These are phyloP conservation scores for Palythoa grandis DNA, from an alignment of 92 coral and sea anemone genomes.

Conservation along the genomic window DNA sequence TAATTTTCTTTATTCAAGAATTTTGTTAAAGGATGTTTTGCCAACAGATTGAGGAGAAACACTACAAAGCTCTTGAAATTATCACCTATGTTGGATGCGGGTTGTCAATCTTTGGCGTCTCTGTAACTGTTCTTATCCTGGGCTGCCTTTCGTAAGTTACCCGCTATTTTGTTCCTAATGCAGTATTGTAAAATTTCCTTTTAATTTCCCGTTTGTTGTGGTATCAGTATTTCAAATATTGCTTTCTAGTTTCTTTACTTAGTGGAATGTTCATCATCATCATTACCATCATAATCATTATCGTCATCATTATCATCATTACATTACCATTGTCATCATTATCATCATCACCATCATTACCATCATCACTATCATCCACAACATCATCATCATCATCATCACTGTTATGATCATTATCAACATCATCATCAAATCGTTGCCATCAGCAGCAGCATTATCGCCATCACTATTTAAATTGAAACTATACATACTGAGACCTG, in stretches of 20 bases:
- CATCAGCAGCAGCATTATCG: background rate
- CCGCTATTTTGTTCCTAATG: background rate
- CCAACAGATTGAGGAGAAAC: constrained; percentile 29
- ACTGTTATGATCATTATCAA: background rate
- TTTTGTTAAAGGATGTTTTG: background rate
- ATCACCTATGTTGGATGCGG: constrained; percentile 73
- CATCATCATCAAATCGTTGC: background rate
- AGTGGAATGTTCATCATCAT: background rate
- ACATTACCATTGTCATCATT: background rate
- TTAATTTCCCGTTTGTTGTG: no score
- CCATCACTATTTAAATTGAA: background rate
- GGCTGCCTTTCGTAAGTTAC: constrained; percentile 67
- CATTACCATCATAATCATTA: background rate
- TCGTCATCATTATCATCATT: background rate
- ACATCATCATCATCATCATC: background rate
- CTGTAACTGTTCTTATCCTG: constrained; percentile 54
- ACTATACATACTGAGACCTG: background rate
- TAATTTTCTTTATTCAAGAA: no score
- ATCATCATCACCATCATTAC: background rate
- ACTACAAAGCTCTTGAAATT: constrained; percentile 59
- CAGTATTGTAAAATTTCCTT: no score
- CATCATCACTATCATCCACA: background rate
- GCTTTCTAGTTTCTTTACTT: background rate
- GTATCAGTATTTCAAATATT: background rate
- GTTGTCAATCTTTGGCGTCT: constrained; percentile 61